A percentile compares a stretch with the other conserved stretches of the same genome.
These are phyloP conservation scores for Cossypha caffra DNA, from an alignment of 2,797 vertebrate species.

Conservation along the genomic window DNA sequence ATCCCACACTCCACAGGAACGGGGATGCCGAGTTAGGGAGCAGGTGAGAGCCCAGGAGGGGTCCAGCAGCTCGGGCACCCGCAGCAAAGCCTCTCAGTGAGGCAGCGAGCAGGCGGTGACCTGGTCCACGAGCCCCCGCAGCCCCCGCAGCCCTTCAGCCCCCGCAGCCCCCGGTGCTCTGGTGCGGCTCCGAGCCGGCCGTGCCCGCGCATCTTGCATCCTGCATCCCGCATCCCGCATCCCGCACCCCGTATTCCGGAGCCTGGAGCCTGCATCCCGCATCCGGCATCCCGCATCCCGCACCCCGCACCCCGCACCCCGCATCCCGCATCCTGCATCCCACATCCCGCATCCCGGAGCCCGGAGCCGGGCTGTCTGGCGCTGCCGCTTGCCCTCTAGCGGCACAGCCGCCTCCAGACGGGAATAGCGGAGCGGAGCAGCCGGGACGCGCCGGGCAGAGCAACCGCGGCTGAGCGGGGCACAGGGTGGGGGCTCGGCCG, in stretches of 20 bases:
- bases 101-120: neutral
- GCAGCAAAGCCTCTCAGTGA: fast-evolving
- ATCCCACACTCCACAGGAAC: fast-evolving
- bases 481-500: neutral
- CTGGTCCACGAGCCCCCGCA: fast-evolving
- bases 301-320: too few relatives aligned
- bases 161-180: neutral
- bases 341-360: neutral
- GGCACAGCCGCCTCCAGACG: constrained; percentile 8
- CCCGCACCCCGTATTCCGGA: too few relatives aligned
- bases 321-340: neutral
- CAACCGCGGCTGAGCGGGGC: neutral
- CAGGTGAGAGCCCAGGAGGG: neutral
- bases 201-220: neutral
- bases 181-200: neutral
- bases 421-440: neutral
- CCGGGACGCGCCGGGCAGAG: neutral
- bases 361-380: neutral
- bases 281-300: too few relatives aligned
- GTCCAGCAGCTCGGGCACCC: neutral
- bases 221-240: too few relatives aligned
- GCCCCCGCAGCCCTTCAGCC: neutral
- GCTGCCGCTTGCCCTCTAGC: constrained; percentile 79
- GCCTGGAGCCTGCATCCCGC: too few relatives aligned
- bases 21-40: neutral